Evolutionary conservation across 2,888 invertebrate genomes (phyloP), one percentile per base, ranked within the genome.

Genomic region (Flabesymbios commensalis): DNA sequence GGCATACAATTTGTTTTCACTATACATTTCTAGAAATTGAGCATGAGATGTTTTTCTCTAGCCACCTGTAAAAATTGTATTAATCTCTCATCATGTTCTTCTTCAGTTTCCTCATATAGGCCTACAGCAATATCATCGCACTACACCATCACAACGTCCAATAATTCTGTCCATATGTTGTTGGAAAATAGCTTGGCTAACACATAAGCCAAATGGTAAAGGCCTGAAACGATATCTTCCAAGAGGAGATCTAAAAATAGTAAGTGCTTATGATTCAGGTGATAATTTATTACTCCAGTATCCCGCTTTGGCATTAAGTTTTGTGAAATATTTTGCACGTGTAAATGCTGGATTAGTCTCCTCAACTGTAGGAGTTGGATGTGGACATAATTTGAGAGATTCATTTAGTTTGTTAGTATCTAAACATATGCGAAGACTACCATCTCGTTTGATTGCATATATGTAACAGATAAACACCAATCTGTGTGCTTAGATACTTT

Each of bases 1-100:
- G 59, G 14, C 10, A 65, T 64, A 1, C n/a, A 17, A 29, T 24
- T 54, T 41, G n/a, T 36, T 41, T 54, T 54, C 14, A 54, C 22
- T 17, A 24, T 19, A 28, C 54, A 54, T 41, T 54, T 54, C 1
- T 17, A 3, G 14, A 26, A 41, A 28, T 54, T 54, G 41, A 54
- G 28, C 24, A 54, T 41, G 2, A 54, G 49, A 17, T 29, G 28
- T 26, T 49, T 19, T 14, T 28, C 28, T 7, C 24, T 5, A 10
- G 49, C 49, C 17, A 17, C n/a, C 4, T 54, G 14, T 41, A 54
- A 22, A 22, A 54, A 39, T n/a, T 54, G 22, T 22, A 41, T 36
- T 1, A 54, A 28, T 10, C 41, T 54, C 28, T 39, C 14, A 54
- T 54, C 54, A 54, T 56, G 56, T 26, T 56, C 2, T 29, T 43